A percentile compares a stretch with the other conserved stretches of the same genome.
Conservation (phyloP, 2,113 vertebrate genomes). For the Asarcornis scutulata region DNA sequence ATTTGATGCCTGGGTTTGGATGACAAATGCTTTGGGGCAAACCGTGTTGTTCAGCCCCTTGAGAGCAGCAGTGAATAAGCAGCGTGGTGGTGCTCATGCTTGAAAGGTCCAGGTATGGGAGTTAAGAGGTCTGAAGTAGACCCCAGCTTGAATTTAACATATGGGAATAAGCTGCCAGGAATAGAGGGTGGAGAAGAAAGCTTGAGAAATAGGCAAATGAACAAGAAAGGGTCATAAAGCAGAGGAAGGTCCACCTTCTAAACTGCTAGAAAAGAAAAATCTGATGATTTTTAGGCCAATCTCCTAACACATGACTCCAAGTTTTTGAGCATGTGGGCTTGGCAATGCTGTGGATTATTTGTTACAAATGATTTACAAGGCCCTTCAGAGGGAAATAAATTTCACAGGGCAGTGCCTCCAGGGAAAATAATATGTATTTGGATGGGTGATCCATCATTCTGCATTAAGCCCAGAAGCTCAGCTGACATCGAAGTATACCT, state of each 20-base stretch:
- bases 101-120: not conserved
- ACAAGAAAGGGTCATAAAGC: not conserved
- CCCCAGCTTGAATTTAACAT: not conserved
- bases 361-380: constrained; percentile 52
- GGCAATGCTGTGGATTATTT: constrained; percentile 30
- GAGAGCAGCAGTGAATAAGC: rapidly evolving
- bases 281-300: not conserved
- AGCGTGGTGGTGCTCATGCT: not conserved
- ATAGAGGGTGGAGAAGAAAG: not conserved
- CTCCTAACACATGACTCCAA: not conserved
- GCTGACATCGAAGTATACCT: constrained; percentile 38
- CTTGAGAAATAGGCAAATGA: not conserved
- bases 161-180: not conserved
- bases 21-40: not conserved
- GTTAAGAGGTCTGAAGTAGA: not conserved
- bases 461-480: constrained; percentile 49
- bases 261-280: not conserved
- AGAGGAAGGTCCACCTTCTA: not conserved
- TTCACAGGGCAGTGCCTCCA: constrained; percentile 44
- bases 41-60: rapidly evolving
- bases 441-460: constrained; percentile 59
- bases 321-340: not conserved
- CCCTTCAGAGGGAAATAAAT: constrained; percentile 53
- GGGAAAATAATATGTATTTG: constrained; percentile 46
- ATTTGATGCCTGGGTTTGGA: not conserved